A percentile compares a stretch with the other conserved stretches of the same genome.
Evolutionary conservation across 2,113 vertebrate species (phyloP).

Genomic region (Rousettus leschenaultii): DNA sequence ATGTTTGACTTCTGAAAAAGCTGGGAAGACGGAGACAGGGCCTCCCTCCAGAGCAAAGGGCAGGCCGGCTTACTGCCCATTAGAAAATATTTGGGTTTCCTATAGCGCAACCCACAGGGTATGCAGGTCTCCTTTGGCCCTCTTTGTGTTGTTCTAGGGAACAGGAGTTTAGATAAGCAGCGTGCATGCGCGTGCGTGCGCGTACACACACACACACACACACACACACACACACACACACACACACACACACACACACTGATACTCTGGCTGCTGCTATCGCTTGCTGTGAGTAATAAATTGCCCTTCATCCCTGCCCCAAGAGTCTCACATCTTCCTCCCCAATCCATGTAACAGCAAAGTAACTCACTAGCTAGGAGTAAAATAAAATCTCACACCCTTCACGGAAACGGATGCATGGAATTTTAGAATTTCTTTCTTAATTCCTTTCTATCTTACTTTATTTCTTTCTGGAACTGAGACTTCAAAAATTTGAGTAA

Average conservation of each 20-base stretch:
- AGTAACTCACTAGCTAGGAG: not conserved
- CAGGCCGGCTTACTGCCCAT: not conserved
- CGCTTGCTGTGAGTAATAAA: not conserved
- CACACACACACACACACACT: not conserved
- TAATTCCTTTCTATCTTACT: not conserved
- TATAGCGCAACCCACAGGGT: not conserved
- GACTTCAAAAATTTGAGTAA: not conserved
- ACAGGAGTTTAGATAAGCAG: not conserved
- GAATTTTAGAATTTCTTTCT: not conserved
- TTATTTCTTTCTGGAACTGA: not conserved
- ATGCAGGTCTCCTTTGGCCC: not conserved
- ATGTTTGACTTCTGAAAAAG: not conserved
- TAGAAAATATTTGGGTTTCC: not conserved
- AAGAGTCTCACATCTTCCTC: not conserved
- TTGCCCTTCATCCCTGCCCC: not conserved
- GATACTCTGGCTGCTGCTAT: not conserved
- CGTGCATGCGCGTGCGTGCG: too few relatives aligned
- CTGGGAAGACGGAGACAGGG: not conserved
- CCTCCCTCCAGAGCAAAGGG: not conserved
- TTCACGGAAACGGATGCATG: not conserved
- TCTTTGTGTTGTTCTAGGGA: not conserved
- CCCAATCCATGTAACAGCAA: not conserved
- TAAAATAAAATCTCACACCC: not conserved
- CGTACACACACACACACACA: rapidly evolving
- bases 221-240: not conserved